Conservation (phyloP, 2,113 vertebrate genomes). For the Bettongia penicillata region DNA sequence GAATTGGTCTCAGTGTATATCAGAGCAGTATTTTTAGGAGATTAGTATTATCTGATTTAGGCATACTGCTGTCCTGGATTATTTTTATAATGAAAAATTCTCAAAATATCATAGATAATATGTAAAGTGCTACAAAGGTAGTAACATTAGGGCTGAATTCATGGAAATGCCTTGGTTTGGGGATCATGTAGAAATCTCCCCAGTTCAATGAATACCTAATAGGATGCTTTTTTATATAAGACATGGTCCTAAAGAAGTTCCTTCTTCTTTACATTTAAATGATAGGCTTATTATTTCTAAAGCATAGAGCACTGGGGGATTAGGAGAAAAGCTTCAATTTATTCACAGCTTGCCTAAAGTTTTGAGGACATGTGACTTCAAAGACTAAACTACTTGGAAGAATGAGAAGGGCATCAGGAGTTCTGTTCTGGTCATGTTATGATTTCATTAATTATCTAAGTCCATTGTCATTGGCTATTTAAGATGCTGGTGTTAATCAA, state of each 20-base stretch:
- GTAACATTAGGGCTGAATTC: constrained; percentile 38
- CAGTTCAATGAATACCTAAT: constrained; percentile 38
- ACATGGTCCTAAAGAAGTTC: constrained; percentile 7
- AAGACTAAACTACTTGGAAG: not conserved
- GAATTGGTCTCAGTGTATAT: not conserved
- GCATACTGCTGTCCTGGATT: constrained; percentile 40
- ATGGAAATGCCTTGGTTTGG: constrained; percentile 18
- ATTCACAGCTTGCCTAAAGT: not conserved
- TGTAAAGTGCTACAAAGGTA: constrained; percentile 22
- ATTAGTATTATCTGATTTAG: constrained; percentile 43
- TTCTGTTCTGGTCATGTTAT: not conserved
- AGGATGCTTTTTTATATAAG: constrained; percentile 35
- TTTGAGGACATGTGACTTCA: not conserved
- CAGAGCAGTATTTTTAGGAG: not conserved
- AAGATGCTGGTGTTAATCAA: not conserved
- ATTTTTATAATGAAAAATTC: constrained; percentile 63
- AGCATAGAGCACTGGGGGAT: not conserved
- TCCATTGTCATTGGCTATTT: not conserved
- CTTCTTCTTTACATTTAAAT: constrained; percentile 45
- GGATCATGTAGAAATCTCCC: constrained; percentile 43
- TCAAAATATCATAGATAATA: constrained; percentile 31
- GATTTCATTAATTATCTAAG: not conserved
- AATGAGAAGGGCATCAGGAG: not conserved
- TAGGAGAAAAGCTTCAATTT: not conserved
- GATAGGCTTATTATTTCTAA: constrained; percentile 11